Percentiles rank a stretch among this genome's conserved stretches.
Evolutionary conservation across 92 coral and sea anemone genomes (phyloP).

Genomic region (Bergia puertoricense): DNA sequence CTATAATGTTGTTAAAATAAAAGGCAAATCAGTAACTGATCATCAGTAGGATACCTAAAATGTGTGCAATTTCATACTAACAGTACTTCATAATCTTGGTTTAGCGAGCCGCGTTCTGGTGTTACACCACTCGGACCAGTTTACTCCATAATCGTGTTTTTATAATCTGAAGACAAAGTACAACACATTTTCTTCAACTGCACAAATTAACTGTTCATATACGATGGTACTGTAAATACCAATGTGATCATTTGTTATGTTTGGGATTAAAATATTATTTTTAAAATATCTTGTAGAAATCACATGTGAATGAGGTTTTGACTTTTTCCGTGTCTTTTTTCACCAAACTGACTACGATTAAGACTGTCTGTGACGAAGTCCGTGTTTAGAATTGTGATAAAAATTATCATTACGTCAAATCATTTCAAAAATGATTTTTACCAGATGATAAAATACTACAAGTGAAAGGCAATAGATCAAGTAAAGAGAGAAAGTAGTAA

Average conservation of each 20-base stretch:
- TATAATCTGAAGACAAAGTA: constrained; percentile 1
- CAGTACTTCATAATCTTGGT: neutral
- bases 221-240: neutral
- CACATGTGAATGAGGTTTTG: neutral
- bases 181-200: neutral
- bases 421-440: neutral
- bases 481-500: constrained; percentile 42
- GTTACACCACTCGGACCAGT: neutral
- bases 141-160: neutral
- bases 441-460: neutral
- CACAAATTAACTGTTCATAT: too few relatives aligned
- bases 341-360: neutral
- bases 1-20: too few relatives aligned
- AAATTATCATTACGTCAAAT: neutral
- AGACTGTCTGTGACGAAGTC: neutral
- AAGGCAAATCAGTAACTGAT: too few relatives aligned
- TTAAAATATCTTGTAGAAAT: too few relatives aligned
- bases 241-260: neutral
- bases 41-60: too few relatives aligned
- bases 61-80: neutral
- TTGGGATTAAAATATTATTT: too few relatives aligned
- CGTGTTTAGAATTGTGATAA: neutral
- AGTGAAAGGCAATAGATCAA: neutral
- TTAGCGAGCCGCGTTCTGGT: neutral
- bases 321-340: neutral